phyloP scores from a whole-genome alignment of 2,113 vertebrate species.

The Ceyx cyanopectus region DNA sequence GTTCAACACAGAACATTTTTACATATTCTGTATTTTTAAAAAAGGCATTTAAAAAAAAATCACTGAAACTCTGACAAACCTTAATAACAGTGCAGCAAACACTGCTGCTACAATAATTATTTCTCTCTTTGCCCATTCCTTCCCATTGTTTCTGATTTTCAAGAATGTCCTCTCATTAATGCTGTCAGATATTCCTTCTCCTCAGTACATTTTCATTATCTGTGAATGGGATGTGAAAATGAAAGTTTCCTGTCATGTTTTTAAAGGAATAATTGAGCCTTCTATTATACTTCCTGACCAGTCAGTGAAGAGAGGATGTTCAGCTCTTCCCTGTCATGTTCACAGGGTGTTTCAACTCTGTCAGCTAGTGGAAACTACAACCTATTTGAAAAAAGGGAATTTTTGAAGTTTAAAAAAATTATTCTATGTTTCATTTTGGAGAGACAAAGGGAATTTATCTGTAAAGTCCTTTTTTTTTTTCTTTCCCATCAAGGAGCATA shows the following conservation, averaged over 20 bases:
- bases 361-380: not conserved
- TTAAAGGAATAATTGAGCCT: slow-evolving; percentile 35
- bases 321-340: not conserved
- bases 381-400: not conserved
- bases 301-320: not conserved
- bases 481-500: not conserved
- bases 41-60: slow-evolving; percentile 6
- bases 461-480: not conserved
- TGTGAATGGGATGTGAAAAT: slow-evolving; percentile 34
- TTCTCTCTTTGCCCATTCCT: slow-evolving; percentile 62
- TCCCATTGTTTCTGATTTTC: slow-evolving; percentile 60
- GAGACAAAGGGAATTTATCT: not conserved
- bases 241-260: slow-evolving; percentile 40
- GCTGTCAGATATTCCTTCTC: slow-evolving; percentile 39
- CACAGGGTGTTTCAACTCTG: not conserved
- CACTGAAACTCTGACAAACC: slow-evolving; percentile 53
- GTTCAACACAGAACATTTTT: not conserved
- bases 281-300: slow-evolving; percentile 29
- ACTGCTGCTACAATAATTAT: slow-evolving; percentile 47
- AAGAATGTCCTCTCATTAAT: slow-evolving; percentile 55
- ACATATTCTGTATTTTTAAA: not conserved
- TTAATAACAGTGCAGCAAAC: slow-evolving; percentile 63
- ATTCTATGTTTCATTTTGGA: not conserved
- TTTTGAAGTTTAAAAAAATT: too few species aligned
- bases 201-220: slow-evolving; percentile 25